A percentile compares a stretch with the other conserved stretches of the same genome.
Evolutionary conservation across 2,113 vertebrate genomes (phyloP).

Genomic region (Formicarius rufipectus): DNA sequence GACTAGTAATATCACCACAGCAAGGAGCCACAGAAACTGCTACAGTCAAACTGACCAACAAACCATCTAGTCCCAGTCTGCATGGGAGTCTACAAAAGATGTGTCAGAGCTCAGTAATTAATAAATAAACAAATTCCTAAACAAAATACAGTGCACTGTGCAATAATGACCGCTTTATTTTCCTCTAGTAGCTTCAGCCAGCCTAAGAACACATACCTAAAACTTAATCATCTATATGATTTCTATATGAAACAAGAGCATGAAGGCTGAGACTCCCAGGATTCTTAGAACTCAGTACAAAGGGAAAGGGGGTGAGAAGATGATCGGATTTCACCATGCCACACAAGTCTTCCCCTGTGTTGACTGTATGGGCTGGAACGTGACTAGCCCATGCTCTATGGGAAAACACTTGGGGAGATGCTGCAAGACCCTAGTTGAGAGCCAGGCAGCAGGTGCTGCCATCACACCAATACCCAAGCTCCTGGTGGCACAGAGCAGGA

Average conservation of each 20-base stretch:
- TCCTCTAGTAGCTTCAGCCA: not conserved
- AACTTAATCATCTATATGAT: not conserved
- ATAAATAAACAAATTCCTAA: not conserved
- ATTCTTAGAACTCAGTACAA: not conserved
- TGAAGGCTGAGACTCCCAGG: not conserved
- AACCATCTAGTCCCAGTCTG: not conserved
- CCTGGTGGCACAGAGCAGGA: not conserved
- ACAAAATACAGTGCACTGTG: not conserved
- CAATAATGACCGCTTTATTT: not conserved
- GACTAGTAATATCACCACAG: not conserved
- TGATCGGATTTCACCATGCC: not conserved
- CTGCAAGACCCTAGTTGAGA: not conserved
- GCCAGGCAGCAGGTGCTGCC: not conserved
- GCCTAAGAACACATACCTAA: not conserved
- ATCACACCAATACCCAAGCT: fast-evolving
- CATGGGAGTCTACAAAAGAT: not conserved
- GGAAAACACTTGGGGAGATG: not conserved
- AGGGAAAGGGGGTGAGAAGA: not conserved
- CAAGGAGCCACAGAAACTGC: not conserved
- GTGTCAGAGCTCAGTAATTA: not conserved
- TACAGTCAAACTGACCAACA: not conserved
- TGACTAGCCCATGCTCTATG: not conserved
- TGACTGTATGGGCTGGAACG: not conserved
- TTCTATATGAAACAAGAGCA: not conserved
- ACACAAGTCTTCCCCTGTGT: not conserved